These are phyloP conservation scores for Leptoclinus maculatus DNA, from an alignment of 2,797 vertebrate species.

Conservation along the genomic window DNA sequence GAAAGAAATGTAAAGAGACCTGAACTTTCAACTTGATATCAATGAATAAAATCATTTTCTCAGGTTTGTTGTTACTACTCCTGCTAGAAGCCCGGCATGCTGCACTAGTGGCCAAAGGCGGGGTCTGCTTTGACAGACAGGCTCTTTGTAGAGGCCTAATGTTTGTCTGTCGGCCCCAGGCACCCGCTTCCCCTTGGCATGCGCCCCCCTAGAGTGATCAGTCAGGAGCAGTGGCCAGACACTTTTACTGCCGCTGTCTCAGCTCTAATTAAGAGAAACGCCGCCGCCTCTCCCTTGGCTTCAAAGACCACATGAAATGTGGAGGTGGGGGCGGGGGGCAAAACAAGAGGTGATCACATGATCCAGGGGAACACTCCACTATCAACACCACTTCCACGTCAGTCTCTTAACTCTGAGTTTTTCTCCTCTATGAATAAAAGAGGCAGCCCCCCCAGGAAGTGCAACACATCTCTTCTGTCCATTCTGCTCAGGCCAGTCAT, in stretches of 20 bases:
- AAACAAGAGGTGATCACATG: slow-evolving; percentile 51
- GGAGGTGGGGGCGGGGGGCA: neutral
- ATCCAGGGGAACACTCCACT: slow-evolving; percentile 26
- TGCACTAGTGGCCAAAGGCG: slow-evolving; percentile 5
- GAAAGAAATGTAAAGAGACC: neutral
- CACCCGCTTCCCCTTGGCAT: slow-evolving; percentile 61
- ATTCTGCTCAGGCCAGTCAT: slow-evolving; percentile 42
- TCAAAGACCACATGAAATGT: slow-evolving; percentile 57
- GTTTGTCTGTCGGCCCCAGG: slow-evolving; percentile 56
- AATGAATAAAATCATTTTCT: neutral
- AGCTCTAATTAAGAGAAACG: slow-evolving; percentile 72
- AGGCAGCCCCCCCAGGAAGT: slow-evolving; percentile 47
- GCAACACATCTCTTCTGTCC: slow-evolving; percentile 39
- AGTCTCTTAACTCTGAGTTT: slow-evolving; percentile 37
- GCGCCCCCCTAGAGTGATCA: slow-evolving; percentile 62
- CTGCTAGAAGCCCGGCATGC: neutral
- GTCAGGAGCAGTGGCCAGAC: slow-evolving; percentile 66
- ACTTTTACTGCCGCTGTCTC: slow-evolving; percentile 76
- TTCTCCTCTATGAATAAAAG: slow-evolving; percentile 46
- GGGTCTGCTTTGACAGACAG: slow-evolving; percentile 47
- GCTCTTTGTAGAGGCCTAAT: slow-evolving; percentile 50
- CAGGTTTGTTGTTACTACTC: neutral
- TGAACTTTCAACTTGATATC: neutral
- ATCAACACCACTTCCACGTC: slow-evolving; percentile 5
- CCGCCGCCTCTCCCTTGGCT: slow-evolving; percentile 37